Base-by-base conservation (phyloP, 1,140 invertebrate genomes). In the Pissodes strobi region DNA sequence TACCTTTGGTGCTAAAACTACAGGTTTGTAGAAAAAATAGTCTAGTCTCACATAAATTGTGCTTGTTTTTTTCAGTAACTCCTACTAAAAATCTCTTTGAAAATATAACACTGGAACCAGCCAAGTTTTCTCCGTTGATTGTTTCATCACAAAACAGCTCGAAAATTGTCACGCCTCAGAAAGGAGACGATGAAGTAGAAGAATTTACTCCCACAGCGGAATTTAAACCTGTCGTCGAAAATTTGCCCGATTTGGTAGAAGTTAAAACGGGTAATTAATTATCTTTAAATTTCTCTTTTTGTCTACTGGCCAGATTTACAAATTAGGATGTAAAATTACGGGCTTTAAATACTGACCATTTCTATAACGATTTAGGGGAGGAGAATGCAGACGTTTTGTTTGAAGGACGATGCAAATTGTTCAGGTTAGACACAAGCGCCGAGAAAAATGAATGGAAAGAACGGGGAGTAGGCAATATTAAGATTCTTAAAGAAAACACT, bases 381-480 rank as follows among this genome's bases (percentile, higher is more conserved):
- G 86, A 88, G 73, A 80, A 85, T 63, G 84, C 88, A 72, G 79
- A 80, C 27, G 73, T 87, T 6, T 63, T 94, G 2, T 92, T 89
- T 72, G 84, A 88, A 68, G 80, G 87, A 68, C 82, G 87, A 34
- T 86, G 87, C 0, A 91, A 88, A 72, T 73, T 95, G 4, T 84
- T 88, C 69, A 82, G 90, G 17, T 92, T 84, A 72, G 85, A 86
- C 75, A 73, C 72, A 59, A 66, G 34, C 30, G 69, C 70, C 2
- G 71, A 81, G 4, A 77, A 77, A 37, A 88, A 88, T 74, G 84
- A 92, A 74, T 96, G 93, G 92, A 95, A 95, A 74, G 93, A 95
- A 72, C 82, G 91, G 23, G 93, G 93, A 0, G 77, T 91, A 34
- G 92, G 93, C 10, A 86, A 88, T 64, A 87, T 93, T 15, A 90